Base-by-base conservation (phyloP, 1,140 invertebrate genomes). In the Xylocopa sonorina region DNA sequence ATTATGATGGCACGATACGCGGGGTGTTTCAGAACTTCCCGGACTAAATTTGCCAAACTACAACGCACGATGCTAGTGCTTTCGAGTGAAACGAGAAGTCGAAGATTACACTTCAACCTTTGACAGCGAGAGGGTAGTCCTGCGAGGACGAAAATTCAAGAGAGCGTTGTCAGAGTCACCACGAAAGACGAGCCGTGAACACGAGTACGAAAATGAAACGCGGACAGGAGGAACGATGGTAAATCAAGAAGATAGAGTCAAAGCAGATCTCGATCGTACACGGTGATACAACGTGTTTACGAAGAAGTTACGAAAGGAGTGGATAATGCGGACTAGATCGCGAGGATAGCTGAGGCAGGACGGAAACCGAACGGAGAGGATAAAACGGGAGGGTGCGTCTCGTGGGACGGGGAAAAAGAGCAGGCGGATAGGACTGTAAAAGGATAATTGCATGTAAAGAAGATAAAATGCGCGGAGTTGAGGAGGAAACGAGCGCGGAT, bases 381-480 rank as follows among this genome's bases (percentile, higher is more conserved):
- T 41, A 57, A 71, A 55, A 14, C 50, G 51, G 51, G 55, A 43
- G 21, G 29, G 67, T 21, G 18, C 18, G 4, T 9, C 41, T 29
- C 32, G n/a, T 18, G 18, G 21, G 16, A 18, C 10, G 21, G 29
- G 12, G 34, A 58, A 53, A 27, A 24, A 71, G 7, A 46, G 38
- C 18, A 21, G 14, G 3, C 7, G 14, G 68, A 69, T 38, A 55
- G 55, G 50, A 27, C 4, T 12, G 3, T 55, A 58, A 58, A 16
- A 57, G 21, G 68, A 43, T 68, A 68, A 68, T 68, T 68, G 38
- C 32, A 58, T 71, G 24, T 41, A 46, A 58, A 55, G 27, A 58
- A 43, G 24, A 46, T 71, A 41, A 38, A 43, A 58, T 43, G 18
- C 4, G 10, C 21, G 10, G 2, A 2, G 16, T 14, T 2, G 14